Conservation (phyloP, 2,797 vertebrate genomes). For the Nannoperca obscura region DNA sequence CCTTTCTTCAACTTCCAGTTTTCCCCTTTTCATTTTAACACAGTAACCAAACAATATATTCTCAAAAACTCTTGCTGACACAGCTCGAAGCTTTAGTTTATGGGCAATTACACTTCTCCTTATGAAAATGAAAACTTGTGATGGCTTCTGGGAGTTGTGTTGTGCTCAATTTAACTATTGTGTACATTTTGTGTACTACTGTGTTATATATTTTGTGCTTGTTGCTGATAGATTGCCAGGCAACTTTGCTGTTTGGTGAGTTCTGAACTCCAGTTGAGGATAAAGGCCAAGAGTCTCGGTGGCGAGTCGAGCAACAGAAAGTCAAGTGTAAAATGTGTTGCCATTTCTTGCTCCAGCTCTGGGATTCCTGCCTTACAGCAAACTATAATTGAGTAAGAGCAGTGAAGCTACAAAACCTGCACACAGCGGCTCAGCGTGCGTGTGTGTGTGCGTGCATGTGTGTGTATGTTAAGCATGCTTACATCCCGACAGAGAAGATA, state of each 20-base stretch:
- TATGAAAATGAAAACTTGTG: not conserved
- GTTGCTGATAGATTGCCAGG: slow-evolving; percentile 10
- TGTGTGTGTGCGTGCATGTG: not conserved
- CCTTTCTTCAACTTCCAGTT: not conserved
- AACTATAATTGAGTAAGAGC: slow-evolving; percentile 71
- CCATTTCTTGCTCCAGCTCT: slow-evolving; percentile 62
- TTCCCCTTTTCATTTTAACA: not conserved
- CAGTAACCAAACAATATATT: not conserved
- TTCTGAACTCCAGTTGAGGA: slow-evolving; percentile 49
- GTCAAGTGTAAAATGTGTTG: slow-evolving; percentile 71
- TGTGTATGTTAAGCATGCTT: slow-evolving; percentile 30
- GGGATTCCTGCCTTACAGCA: slow-evolving; percentile 63
- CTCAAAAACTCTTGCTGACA: not conserved
- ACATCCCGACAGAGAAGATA: slow-evolving; percentile 26
- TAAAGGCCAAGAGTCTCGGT: slow-evolving; percentile 52
- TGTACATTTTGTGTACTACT: not conserved
- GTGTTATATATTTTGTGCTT: too few species aligned
- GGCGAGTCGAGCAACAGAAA: slow-evolving; percentile 48
- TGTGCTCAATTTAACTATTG: not conserved
- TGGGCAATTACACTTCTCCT: not conserved
- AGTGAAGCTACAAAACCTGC: slow-evolving; percentile 40
- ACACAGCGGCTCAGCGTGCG: not conserved
- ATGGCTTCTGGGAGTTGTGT: not conserved
- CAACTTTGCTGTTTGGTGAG: slow-evolving; percentile 20
- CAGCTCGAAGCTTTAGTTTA: not conserved